Percentiles rank a stretch among this genome's conserved stretches.
phyloP scores from a whole-genome alignment of 2,888 invertebrate species.

The Nephrotoma guestfalica region DNA sequence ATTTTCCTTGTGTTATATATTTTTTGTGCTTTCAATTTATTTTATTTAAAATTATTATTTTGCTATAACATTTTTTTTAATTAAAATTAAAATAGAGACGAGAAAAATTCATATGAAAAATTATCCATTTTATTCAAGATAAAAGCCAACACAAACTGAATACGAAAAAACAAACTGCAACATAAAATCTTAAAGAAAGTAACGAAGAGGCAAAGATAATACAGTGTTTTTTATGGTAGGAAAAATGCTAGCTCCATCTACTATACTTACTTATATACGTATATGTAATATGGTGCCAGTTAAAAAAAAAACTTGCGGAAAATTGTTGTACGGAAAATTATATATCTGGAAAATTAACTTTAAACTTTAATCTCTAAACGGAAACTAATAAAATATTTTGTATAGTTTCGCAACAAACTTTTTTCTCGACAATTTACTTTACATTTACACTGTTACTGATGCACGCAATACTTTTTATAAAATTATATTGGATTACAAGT shows the following conservation, averaged over 20 bases:
- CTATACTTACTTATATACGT: neutral
- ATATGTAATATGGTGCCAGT: neutral
- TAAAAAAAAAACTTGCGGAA: neutral
- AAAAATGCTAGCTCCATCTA: neutral
- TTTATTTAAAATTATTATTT: neutral
- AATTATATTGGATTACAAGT: too few species aligned
- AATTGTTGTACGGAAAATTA: neutral
- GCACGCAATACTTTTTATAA: too few species aligned
- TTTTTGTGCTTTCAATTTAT: neutral
- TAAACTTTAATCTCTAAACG: neutral
- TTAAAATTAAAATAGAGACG: neutral
- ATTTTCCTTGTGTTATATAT: neutral
- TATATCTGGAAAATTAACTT: neutral
- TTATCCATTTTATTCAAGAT: neutral
- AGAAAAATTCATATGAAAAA: neutral
- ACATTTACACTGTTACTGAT: too few species aligned
- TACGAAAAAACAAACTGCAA: neutral
- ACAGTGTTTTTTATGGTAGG: neutral
- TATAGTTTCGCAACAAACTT: too few species aligned
- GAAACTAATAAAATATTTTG: neutral
- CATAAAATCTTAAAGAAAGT: neutral
- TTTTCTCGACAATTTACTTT: too few species aligned
- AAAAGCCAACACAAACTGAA: neutral
- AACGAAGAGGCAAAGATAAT: neutral
- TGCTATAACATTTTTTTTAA: neutral